Evolutionary conservation across 2,888 invertebrate genomes (phyloP), one percentile per base, ranked within the genome.

Genomic region (Eristalis arbustorum): DNA sequence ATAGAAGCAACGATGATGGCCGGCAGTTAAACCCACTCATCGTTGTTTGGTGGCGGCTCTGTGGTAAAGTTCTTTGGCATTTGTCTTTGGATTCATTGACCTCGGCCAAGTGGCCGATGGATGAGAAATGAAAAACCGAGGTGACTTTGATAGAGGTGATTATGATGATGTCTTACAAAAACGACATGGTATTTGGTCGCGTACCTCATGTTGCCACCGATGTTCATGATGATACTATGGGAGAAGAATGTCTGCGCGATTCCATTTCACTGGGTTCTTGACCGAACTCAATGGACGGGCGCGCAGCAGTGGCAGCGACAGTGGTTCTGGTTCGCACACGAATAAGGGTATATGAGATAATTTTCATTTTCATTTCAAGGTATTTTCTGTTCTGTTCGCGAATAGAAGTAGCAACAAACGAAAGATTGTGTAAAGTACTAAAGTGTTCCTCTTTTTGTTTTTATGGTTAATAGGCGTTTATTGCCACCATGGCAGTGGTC

Each of bases 311-410:
- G 56, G 23, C 57, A 59, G 22, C 14, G 13, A 40, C 78, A 61
- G 14, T 59, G 37, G 40, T 57, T n/a, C 40, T 59, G 37, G 40
- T 57, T n/a, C 40, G 62, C 63, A 69, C 69, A 66, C 76, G 62
- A 72, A 72, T 67, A 83, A 77, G 68, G 77, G 79, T 62, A 75
- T 77, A 69, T 69, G 72, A 68, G 69, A 79, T 85, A 81, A 88
- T 89, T 88, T 89, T 89, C 88, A 88, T 88, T 89, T 89, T 89
- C 89, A 89, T 88, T 89, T 89, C 88, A 89, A 88, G 88, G 88
- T 78, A 78, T 78, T 83, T 78, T 59, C 62, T 63, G 40, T 63
- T 84, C 72, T 74, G 37, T 63, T 28, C 59, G 42, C 57, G 49
- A 67, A 82, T 42, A 69, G 34, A 69, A 66, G 62, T 40, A 64